Evolutionary conservation across 1,140 invertebrate genomes (phyloP), one percentile per base, ranked within the genome.

Genomic region (Cyphomyrmex costatus): DNA sequence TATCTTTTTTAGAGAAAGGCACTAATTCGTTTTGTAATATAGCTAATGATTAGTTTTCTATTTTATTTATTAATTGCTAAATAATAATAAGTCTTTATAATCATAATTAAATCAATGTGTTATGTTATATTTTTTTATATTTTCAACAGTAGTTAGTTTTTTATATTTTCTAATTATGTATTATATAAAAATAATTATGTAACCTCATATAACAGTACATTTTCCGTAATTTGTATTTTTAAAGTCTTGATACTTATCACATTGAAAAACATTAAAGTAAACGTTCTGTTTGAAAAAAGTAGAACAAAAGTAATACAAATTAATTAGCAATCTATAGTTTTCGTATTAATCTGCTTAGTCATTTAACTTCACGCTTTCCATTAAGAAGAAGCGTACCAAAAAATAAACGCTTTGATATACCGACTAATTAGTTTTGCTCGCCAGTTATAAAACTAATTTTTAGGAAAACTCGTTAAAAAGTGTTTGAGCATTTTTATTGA

Each of bases 401-500:
- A 74, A 73, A 85, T 87, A 74, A 80, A 86, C 36, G 53, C 51
- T 80, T 82, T 68, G 76, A 80, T 36, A 58, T 51, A 36, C 76
- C 76, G 61, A 60, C 77, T 36, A 46, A 63, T 85, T 85, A 85
- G 83, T 79, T 42, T 79, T 85, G 66, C 60, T 65, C 49, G 58
- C 53, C 71, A 53, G 7, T 78, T 84, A 87, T 87, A 84, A 63
- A 68, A 80, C 80, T 86, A 80, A 36, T 71, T 24, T 19, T 65
- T 42, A 16, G 27, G 16, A 61, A 36, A 82, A 86, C 46, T 78
- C 12, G 42, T 71, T 42, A 53, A 88, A 53, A 86, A 74, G 19
- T 80, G 27, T 61, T 14, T 21, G 19, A 61, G 65, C 36, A n/a
- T 19, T 66, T 66, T 79, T 27, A 36, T 1, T 51, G 3, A 8